Conservation (phyloP, 2,797 vertebrate species). For the Helostoma temminkii region DNA sequence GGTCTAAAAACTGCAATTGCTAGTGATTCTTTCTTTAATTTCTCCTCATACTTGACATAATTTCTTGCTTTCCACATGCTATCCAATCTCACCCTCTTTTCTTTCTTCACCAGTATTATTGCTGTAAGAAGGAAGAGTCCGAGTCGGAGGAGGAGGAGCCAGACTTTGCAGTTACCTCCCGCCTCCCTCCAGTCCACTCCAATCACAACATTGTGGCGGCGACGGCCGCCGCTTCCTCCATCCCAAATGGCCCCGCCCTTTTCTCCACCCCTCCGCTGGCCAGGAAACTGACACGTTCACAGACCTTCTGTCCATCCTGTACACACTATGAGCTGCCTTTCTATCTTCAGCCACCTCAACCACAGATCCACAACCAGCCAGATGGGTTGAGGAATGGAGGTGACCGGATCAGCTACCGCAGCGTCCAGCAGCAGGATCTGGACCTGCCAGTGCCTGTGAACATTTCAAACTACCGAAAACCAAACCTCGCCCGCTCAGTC, state of each 20-base stretch:
- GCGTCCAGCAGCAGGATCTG: conserved; percentile 91
- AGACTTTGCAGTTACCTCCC: conserved; percentile 93
- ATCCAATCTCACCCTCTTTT: background rate
- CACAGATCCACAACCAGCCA: conserved; percentile 80
- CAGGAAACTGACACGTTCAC: conserved; percentile 86
- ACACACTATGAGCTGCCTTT: conserved; percentile 92
- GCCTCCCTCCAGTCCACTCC: conserved; percentile 92
- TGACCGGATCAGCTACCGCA: conserved; percentile 88
- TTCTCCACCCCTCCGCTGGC: conserved; percentile 87
- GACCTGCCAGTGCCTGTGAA: conserved; percentile 84
- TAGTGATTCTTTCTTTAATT: conserved; percentile 30
- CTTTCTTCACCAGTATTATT: conserved; percentile 90
- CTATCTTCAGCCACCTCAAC: conserved; percentile 90
- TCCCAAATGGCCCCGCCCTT: conserved; percentile 91
- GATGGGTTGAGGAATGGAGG: conserved; percentile 92
- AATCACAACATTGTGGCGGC: conserved; percentile 93
- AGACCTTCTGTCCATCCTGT: conserved; percentile 91
- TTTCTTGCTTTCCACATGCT: background rate
- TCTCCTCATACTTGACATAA: no score
- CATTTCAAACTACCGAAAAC: conserved; percentile 88
- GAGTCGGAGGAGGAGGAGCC: conserved; percentile 99
- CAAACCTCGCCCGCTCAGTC: conserved; percentile 92
- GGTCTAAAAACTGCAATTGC: background rate
- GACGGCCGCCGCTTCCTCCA: conserved; percentile 88
- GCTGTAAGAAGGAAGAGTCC: conserved; percentile 96